Evolutionary conservation across 2,888 invertebrate genomes (phyloP).

Genomic region (Macrostomum cliftonense): DNA sequence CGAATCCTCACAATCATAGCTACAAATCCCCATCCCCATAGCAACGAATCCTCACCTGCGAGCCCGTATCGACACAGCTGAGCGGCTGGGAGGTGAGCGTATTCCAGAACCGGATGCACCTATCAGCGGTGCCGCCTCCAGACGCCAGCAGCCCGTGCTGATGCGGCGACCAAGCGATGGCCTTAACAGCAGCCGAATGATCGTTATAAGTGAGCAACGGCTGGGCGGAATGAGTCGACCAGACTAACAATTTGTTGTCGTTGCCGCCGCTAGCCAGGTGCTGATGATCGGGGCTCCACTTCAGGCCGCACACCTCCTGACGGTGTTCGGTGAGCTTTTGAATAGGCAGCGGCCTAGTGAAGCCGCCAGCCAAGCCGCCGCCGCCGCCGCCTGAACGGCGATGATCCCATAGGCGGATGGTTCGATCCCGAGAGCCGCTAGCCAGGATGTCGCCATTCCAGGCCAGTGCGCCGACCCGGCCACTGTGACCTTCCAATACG

Average conservation of each 20-base stretch:
- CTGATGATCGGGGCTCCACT: slow-evolving; percentile 94
- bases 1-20: no score
- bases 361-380: slow-evolving; percentile 42
- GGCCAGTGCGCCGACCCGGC: slow-evolving; percentile 60
- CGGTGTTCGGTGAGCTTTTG: neutral
- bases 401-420: slow-evolving; percentile 80
- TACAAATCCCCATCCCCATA: no score
- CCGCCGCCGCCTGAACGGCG: slow-evolving; percentile 39
- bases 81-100: slow-evolving; percentile 89
- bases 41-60: slow-evolving; percentile 45
- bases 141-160: slow-evolving; percentile 86
- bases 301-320: slow-evolving; percentile 62
- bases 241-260: slow-evolving; percentile 80
- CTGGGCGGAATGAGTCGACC: slow-evolving; percentile 45
- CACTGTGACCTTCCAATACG: slow-evolving; percentile 72
- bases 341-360: slow-evolving; percentile 44
- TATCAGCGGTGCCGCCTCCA: slow-evolving; percentile 96
- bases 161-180: slow-evolving; percentile 96
- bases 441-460: slow-evolving; percentile 93
- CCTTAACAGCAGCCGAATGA: slow-evolving; percentile 77
- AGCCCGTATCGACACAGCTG: slow-evolving; percentile 92
- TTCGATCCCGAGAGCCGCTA: slow-evolving; percentile 77
- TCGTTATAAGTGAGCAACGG: slow-evolving; percentile 88
- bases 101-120: slow-evolving; percentile 93
- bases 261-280: slow-evolving; percentile 94